Conservation (phyloP, 2,113 vertebrate species). For the Haliaeetus leucogaster region DNA sequence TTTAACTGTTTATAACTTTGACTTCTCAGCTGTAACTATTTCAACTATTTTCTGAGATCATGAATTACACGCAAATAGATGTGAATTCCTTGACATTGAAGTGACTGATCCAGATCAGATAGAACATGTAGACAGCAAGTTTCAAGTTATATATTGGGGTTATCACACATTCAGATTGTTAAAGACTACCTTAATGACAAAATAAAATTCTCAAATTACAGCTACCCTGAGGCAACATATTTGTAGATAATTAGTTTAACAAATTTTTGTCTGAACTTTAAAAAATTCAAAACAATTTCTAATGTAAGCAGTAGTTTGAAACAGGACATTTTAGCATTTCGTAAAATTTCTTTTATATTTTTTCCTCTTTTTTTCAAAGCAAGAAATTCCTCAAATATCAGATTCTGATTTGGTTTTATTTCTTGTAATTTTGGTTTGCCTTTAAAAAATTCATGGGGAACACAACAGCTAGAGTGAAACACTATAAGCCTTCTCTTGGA, state of each 20-base stretch:
- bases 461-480: background rate
- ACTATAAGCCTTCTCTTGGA: background rate
- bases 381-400: background rate
- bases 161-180: background rate
- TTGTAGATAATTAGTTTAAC: background rate
- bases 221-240: background rate
- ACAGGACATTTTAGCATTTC: background rate
- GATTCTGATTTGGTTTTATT: background rate
- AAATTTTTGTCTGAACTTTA: background rate
- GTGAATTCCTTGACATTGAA: background rate
- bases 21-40: background rate
- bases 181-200: background rate
- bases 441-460: background rate
- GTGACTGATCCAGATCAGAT: background rate
- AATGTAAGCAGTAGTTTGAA: background rate
- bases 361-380: background rate
- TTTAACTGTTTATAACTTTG: background rate
- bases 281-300: background rate
- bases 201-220: background rate
- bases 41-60: background rate
- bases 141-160: background rate
- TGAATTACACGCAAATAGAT: background rate
- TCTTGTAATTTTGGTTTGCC: background rate
- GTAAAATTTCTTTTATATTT: background rate
- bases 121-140: background rate